These are phyloP conservation scores for Blastobasis adustella DNA, from an alignment of 2,888 invertebrate species.

Conservation along the genomic window DNA sequence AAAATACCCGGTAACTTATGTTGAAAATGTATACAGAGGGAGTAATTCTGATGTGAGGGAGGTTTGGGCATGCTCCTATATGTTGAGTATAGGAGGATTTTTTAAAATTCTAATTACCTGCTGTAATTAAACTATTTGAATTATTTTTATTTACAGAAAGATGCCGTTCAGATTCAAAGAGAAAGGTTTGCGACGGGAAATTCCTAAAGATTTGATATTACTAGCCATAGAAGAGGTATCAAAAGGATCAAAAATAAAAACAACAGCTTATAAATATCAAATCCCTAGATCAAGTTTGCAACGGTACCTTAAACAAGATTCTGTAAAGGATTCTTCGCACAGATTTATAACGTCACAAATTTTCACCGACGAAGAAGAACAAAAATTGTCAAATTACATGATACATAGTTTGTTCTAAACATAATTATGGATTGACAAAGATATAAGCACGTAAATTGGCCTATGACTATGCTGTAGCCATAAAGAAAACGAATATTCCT, in stretches of 20 bases:
- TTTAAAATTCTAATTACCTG: conserved; percentile 5
- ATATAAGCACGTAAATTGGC: background rate
- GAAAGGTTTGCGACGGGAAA: too few species aligned
- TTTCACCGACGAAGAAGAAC: conserved; percentile 9
- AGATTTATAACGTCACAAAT: too few species aligned
- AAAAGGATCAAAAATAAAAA: conserved; percentile 14
- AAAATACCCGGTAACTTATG: too few species aligned
- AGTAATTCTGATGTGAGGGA: conserved; percentile 10
- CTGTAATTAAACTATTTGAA: too few species aligned
- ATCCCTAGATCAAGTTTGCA: conserved; percentile 12
- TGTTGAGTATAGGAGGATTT: conserved; percentile 7
- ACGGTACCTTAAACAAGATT: too few species aligned
- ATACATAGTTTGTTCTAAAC: too few species aligned
- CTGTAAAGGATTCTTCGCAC: too few species aligned
- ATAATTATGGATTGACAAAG: too few species aligned
- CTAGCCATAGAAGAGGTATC: conserved; percentile 14
- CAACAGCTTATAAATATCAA: conserved; percentile 13
- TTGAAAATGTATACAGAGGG: conserved; percentile 8
- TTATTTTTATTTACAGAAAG: conserved; percentile 8
- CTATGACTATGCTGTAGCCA: conserved; percentile 10
- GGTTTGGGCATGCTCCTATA: conserved; percentile 17
- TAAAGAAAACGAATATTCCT: conserved; percentile 12
- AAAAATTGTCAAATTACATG: conserved; percentile 12
- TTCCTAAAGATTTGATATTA: conserved; percentile 14
- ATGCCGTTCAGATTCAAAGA: conserved; percentile 12